These are phyloP conservation scores for Echiichthys vipera DNA, from an alignment of 2,797 vertebrate species.

Conservation along the genomic window DNA sequence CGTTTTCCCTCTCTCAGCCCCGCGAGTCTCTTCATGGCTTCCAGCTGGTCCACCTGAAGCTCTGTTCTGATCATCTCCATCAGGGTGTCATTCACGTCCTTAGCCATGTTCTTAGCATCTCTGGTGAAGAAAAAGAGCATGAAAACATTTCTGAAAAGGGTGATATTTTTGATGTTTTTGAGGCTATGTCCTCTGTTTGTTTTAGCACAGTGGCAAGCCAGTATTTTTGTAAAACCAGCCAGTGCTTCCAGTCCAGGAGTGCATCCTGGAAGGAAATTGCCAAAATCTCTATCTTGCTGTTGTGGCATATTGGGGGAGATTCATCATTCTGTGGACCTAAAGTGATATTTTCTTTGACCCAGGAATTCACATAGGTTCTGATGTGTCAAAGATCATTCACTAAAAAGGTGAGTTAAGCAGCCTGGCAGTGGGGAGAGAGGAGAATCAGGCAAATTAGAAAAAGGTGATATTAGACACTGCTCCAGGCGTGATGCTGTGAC, in stretches of 20 bases:
- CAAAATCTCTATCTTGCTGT: conserved; percentile 53
- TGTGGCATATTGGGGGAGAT: conserved; percentile 45
- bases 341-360: conserved; percentile 33
- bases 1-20: conserved; percentile 89
- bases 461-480: conserved; percentile 15
- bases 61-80: conserved; percentile 87
- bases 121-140: conserved; percentile 67
- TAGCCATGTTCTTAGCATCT: conserved; percentile 97
- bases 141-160: neutral
- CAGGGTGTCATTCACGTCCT: conserved; percentile 89
- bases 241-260: conserved; percentile 12
- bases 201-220: neutral
- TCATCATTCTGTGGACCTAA: conserved; percentile 36
- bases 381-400: conserved; percentile 59
- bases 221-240: conserved; percentile 34
- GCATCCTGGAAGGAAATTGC: conserved; percentile 47
- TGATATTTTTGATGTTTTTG: neutral
- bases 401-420: conserved; percentile 28
- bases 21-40: conserved; percentile 91
- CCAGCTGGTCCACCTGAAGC: conserved; percentile 87
- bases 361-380: conserved; percentile 40
- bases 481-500: too few species aligned
- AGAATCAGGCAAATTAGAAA: conserved; percentile 14
- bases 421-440: conserved; percentile 14
- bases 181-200: neutral